Conservation (phyloP, 1,140 invertebrate genomes). For the Ostrea edulis region DNA sequence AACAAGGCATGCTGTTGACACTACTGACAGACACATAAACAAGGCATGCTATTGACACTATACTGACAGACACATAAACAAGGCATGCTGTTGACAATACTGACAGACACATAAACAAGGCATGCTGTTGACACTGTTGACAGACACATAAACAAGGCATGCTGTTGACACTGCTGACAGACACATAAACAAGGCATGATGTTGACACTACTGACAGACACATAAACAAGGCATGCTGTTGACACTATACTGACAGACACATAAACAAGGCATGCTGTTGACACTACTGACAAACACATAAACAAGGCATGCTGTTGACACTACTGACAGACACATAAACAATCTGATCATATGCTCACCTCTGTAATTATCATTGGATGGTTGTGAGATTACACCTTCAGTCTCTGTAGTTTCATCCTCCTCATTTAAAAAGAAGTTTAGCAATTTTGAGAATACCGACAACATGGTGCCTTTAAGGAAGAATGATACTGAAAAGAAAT, state of each 20-base stretch:
- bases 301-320: background rate
- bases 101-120: too few relatives aligned
- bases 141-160: too few relatives aligned
- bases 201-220: background rate
- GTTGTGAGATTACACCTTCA: background rate
- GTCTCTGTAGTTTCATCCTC: background rate
- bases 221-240: background rate
- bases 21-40: background rate
- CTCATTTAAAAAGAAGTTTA: slow-evolving; percentile 5
- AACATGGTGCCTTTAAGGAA: background rate
- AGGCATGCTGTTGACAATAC: too few relatives aligned
- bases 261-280: background rate
- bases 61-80: background rate
- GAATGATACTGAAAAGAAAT: background rate
- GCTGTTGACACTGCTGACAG: too few relatives aligned
- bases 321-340: background rate
- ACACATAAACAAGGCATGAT: background rate
- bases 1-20: background rate
- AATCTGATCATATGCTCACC: background rate
- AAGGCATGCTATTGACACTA: background rate
- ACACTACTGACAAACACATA: background rate
- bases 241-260: background rate
- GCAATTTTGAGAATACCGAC: background rate
- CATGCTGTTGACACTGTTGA: too few relatives aligned
- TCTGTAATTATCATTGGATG: background rate